Base-by-base conservation (phyloP, 2,113 vertebrate species). In the Hippocampus comes region DNA sequence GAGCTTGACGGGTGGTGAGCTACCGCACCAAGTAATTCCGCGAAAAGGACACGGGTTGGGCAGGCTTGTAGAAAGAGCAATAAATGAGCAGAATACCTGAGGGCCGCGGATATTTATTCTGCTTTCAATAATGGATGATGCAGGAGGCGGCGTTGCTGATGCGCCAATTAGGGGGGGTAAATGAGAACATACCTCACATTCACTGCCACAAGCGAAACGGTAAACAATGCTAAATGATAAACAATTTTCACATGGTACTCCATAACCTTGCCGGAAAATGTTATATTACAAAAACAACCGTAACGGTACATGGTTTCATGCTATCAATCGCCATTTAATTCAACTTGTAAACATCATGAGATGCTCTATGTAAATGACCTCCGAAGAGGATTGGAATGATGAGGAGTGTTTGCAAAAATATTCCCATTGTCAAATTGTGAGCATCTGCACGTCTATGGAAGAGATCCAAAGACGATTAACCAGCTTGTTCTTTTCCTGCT, bases 401-500 rank as follows among this genome's bases (percentile, higher is more conserved):
- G 30, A 66, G 30, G 30, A 42, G 78, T 72, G 70, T 75, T 42
- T 67, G 81, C 57, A 72, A 57, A 63, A 75, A 59, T 65, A 30
- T 2, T 20, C 71, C 72, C n/a, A 67, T 66, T 64, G 63, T 70
- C 64, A 60, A 63, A 69, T 76, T 68, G 77, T 2, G 38, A 75
- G 71, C 61, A 63, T 82, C 71, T 83, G 79, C 56, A 23, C 11
- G 53, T 8, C 69, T 12, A 9, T 64, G 12, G 70, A 78, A 80
- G 76, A 86, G 81, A 84, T 78, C 72, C 69, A 53, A 5, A 1
- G 74, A 83, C 74, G 74, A 81, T 80, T 76, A 81, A 61, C 70
- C 63, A 65, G 72, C 78, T 70, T 18, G 4, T 56, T 63, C 51
- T 88, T 82, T 86, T 88, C 82, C 81, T 65, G 64, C 69, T 82